Evolutionary conservation across 2,113 vertebrate species (phyloP), one percentile per base, ranked within the genome.

Genomic region (Pao palembangensis): DNA sequence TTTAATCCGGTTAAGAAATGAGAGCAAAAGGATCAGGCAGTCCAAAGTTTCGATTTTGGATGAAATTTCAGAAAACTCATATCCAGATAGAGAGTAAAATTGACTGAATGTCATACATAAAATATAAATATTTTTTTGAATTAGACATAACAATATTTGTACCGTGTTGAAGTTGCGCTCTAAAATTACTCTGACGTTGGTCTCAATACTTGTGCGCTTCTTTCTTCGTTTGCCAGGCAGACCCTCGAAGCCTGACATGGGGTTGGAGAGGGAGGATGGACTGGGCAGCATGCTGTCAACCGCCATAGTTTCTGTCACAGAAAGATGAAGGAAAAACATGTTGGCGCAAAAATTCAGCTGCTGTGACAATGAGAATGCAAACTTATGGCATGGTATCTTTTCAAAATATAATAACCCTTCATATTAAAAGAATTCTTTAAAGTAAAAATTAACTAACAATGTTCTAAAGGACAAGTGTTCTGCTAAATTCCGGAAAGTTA

Each of bases 201-300:
- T 95, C 90, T 96, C 94, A 7, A 96, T 96, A 92, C 94, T 96
- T 83, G 94, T 96, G 82, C 94, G 92, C 87, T 96, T 96, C 90
- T 96, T 96, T 63, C 94, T 89, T 82, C 94, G 92, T 44, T 94
- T 92, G 58, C 94, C 94, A 0, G 93, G 91, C 53, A 95, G 85
- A 50, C 94, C 94, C 51, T 95, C 94, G 4, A 93, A 92, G 56
- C 93, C 93, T 90, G 89, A 31, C 85, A 93, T 58, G 34, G 94
- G 93, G 75, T 91, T 92, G 78, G 90, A 94, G 70, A 94, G 62
- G 31, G 93, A 92, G 70, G 93, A 94, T 55, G 94, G 94, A 69
- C 93, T 94, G 74, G 94, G 94, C 71, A 96, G 88, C 78, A 93
- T 94, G 82, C 92, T 93, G 84, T 96, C 94, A 59, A 94, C 91